phyloP scores from a whole-genome alignment of 2,888 invertebrate species.

The Hyppa rectilinea region DNA sequence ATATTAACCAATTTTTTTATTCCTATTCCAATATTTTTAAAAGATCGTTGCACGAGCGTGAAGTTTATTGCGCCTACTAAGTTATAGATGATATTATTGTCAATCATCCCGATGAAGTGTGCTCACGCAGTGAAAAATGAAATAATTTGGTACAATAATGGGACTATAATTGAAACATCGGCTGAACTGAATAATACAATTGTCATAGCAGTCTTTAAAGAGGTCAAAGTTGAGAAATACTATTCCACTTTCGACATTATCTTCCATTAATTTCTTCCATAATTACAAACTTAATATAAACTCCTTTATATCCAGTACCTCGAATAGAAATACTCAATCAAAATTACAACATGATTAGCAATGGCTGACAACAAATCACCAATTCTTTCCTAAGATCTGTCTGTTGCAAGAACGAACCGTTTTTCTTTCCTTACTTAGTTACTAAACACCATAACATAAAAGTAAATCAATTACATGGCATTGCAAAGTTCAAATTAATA shows the following conservation, averaged over 20 bases:
- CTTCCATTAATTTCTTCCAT: not conserved
- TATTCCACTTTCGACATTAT: not conserved
- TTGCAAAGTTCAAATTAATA: constrained; percentile 53
- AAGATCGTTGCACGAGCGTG: no score
- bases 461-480: constrained; percentile 65
- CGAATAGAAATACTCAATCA: constrained; percentile 40
- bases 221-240: constrained; percentile 11
- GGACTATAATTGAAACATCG: no score
- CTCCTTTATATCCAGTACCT: not conserved
- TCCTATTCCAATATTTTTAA: no score
- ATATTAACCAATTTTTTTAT: no score
- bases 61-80: not conserved
- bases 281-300: not conserved
- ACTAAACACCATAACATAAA: constrained; percentile 61
- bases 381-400: constrained; percentile 59
- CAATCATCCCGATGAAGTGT: not conserved
- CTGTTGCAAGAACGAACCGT: constrained; percentile 58
- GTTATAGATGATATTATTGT: not conserved
- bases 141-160: no score
- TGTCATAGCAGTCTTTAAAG: not conserved
- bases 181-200: no score
- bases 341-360: constrained; percentile 63
- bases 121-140: not conserved
- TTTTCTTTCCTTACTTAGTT: constrained; percentile 57
- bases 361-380: constrained; percentile 45